phyloP scores from a whole-genome alignment of 2,797 vertebrate genomes.

The Coluber constrictor region DNA sequence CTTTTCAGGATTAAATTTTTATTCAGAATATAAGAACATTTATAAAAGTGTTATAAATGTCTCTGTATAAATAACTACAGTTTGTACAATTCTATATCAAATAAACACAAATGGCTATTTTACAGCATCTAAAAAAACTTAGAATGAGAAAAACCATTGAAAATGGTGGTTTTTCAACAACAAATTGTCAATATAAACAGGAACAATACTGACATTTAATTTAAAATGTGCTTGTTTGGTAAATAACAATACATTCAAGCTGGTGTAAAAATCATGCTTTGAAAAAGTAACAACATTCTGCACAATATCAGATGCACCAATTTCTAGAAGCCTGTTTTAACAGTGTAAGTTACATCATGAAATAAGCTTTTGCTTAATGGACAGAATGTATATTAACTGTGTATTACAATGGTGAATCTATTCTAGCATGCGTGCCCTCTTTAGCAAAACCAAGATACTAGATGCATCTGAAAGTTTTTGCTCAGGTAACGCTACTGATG shows the following conservation, averaged over 20 bases:
- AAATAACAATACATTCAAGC: slow-evolving; percentile 65
- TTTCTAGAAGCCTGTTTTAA: slow-evolving; percentile 15
- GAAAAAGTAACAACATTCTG: slow-evolving; percentile 44
- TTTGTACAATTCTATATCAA: slow-evolving; percentile 78
- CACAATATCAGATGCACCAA: slow-evolving; percentile 33
- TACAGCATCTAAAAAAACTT: slow-evolving; percentile 70
- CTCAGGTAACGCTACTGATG: not conserved
- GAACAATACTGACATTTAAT: slow-evolving; percentile 58
- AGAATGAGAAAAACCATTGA: slow-evolving; percentile 38
- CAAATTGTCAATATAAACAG: slow-evolving; percentile 52
- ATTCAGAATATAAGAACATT: slow-evolving; percentile 84
- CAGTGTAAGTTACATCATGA: not conserved
- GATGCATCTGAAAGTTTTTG: not conserved
- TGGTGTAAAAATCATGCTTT: slow-evolving; percentile 49
- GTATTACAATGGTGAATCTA: not conserved
- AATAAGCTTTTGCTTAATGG: not conserved
- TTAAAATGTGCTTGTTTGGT: slow-evolving; percentile 58
- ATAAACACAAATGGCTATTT: slow-evolving; percentile 70
- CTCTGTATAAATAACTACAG: slow-evolving; percentile 84
- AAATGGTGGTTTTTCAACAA: slow-evolving; percentile 37
- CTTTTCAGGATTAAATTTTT: slow-evolving; percentile 76
- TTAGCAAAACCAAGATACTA: not conserved
- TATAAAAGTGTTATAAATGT: slow-evolving; percentile 80
- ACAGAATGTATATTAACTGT: not conserved
- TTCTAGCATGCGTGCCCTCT: not conserved